Evolutionary conservation across 2,113 vertebrate genomes (phyloP).

Genomic region (Pangasianodon hypophthalmus): DNA sequence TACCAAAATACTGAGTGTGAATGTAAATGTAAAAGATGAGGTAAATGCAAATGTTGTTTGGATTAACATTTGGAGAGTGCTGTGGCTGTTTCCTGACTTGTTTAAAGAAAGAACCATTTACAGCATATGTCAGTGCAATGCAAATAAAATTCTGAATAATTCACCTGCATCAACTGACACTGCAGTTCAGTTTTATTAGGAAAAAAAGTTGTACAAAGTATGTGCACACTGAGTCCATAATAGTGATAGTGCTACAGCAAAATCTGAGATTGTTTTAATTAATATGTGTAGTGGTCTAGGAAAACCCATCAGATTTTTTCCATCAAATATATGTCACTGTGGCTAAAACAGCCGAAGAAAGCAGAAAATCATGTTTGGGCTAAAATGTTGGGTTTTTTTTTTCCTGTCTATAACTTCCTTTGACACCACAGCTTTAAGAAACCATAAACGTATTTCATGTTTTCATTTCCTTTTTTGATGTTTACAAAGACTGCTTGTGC

Average conservation of each 20-base stretch:
- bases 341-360: background rate
- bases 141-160: slow-evolving; percentile 7
- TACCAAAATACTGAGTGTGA: background rate
- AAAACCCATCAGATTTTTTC: background rate
- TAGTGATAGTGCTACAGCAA: background rate
- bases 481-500: slow-evolving; percentile 1
- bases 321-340: background rate
- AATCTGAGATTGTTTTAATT: background rate
- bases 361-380: background rate
- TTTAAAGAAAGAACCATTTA: background rate
- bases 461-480: too few species aligned
- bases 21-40: slow-evolving; percentile 3
- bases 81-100: background rate
- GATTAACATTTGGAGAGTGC: too few species aligned
- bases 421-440: too few species aligned
- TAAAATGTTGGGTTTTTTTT: background rate
- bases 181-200: slow-evolving; percentile 7
- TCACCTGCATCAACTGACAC: background rate
- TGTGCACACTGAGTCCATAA: background rate
- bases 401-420: background rate
- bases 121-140: background rate
- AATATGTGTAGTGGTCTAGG: background rate
- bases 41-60: slow-evolving; percentile 33
- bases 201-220: background rate
- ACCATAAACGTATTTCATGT: too few species aligned